phyloP scores from a whole-genome alignment of 2,797 vertebrate genomes.

The Sebastes variabilis region DNA sequence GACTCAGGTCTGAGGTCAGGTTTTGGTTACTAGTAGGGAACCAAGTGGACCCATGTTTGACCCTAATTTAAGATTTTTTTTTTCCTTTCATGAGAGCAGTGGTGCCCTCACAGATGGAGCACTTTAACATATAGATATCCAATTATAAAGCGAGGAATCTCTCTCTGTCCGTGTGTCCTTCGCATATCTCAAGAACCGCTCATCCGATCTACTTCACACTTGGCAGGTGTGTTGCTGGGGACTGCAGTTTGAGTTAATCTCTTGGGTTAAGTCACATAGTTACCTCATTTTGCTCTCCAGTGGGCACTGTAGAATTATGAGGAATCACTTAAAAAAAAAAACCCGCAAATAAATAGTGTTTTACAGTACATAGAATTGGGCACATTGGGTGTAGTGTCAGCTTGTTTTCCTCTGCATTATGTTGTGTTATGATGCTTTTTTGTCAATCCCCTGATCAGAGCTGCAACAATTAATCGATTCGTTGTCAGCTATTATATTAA shows the following conservation, averaged over 20 bases:
- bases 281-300: not conserved
- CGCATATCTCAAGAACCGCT: no score
- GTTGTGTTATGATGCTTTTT: not conserved
- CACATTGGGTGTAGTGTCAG: not conserved
- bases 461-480: no score
- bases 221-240: no score
- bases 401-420: not conserved
- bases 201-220: no score
- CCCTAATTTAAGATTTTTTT: not conserved
- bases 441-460: not conserved
- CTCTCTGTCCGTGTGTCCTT: no score
- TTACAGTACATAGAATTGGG: not conserved
- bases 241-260: no score
- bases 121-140: no score
- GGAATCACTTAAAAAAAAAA: not conserved
- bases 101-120: not conserved
- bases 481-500: no score
- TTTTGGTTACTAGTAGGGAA: not conserved
- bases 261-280: no score
- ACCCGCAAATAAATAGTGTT: no score
- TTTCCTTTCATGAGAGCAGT: not conserved
- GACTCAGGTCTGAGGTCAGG: not conserved
- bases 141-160: no score
- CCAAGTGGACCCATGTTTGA: not conserved
- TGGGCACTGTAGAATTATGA: not conserved